Conservation (phyloP, 2,797 vertebrate genomes). For the Hirundo rustica region DNA sequence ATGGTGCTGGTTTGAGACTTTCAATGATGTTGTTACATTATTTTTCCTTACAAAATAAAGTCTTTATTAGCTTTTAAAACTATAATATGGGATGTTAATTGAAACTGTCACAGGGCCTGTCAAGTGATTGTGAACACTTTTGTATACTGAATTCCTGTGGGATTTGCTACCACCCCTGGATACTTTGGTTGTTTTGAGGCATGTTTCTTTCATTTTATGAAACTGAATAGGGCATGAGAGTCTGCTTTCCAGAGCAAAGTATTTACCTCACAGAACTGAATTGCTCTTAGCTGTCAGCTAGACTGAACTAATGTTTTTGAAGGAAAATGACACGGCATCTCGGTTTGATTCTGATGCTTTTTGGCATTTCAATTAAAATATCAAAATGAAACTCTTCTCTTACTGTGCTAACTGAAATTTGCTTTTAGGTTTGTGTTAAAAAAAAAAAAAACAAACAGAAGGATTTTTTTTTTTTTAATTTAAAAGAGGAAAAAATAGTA, state of each 20-base stretch:
- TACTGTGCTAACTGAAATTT: not conserved
- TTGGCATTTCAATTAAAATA: conserved; percentile 14
- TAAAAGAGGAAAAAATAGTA: not conserved
- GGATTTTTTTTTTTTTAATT: not conserved
- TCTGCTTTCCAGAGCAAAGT: not conserved
- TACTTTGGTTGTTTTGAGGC: not conserved
- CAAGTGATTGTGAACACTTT: not conserved
- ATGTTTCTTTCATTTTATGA: not conserved
- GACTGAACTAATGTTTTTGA: not conserved
- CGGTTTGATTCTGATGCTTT: conserved; percentile 9
- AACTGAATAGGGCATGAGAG: not conserved
- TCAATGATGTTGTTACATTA: not conserved
- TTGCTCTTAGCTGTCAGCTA: not conserved
- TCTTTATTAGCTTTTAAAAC: not conserved
- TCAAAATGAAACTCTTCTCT: not conserved
- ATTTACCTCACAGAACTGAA: not conserved
- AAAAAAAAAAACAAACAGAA: not conserved
- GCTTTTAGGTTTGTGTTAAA: not conserved
- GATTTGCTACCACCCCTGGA: not conserved
- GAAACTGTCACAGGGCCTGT: not conserved
- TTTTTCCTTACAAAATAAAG: not conserved
- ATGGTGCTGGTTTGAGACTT: not conserved
- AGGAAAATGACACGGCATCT: not conserved
- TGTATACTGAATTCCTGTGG: not conserved
- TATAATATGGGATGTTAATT: not conserved